These are phyloP conservation scores for Meloidogyne exigua DNA, from an alignment of 1,140 invertebrate genomes.

Conservation along the genomic window DNA sequence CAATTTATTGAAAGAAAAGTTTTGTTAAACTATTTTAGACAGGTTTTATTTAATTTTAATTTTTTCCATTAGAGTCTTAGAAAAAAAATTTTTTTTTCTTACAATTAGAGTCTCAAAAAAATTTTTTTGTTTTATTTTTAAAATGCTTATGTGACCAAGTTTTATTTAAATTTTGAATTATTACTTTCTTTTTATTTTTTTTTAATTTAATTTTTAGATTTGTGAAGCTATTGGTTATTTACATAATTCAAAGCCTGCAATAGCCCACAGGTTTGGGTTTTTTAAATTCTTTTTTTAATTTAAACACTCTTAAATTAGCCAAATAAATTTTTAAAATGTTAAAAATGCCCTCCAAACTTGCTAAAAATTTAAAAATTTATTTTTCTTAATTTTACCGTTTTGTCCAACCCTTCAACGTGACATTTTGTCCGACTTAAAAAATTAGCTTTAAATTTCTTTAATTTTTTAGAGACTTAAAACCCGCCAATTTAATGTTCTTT, in stretches of 20 bases:
- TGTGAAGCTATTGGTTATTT: constrained; percentile 26
- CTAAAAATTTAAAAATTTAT: too few relatives aligned
- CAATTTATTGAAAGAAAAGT: constrained; percentile 5
- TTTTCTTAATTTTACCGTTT: not conserved
- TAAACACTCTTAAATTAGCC: too few relatives aligned
- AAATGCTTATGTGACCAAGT: too few relatives aligned
- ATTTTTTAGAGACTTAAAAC: constrained; percentile 36
- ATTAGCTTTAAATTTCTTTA: not conserved
- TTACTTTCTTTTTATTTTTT: too few relatives aligned
- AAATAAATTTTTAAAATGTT: too few relatives aligned
- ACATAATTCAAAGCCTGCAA: constrained; percentile 24
- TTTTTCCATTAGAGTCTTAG: too few relatives aligned
- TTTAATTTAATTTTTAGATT: constrained; percentile 13
- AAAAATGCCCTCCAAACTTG: too few relatives aligned
- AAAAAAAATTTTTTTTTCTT: too few relatives aligned
- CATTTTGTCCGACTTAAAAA: not conserved
- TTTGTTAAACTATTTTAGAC: not conserved
- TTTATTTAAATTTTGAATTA: too few relatives aligned
- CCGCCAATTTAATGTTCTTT: constrained; percentile 38
- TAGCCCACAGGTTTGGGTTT: constrained; percentile 33
- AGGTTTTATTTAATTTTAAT: not conserved
- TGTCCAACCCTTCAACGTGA: not conserved
- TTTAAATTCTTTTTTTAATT: not conserved
- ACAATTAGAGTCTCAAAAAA: too few relatives aligned
- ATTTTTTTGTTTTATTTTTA: too few relatives aligned